Percentiles rank a stretch among this genome's conserved stretches.
phyloP scores from a whole-genome alignment of 2,797 vertebrate species.

The Catharus ustulatus region DNA sequence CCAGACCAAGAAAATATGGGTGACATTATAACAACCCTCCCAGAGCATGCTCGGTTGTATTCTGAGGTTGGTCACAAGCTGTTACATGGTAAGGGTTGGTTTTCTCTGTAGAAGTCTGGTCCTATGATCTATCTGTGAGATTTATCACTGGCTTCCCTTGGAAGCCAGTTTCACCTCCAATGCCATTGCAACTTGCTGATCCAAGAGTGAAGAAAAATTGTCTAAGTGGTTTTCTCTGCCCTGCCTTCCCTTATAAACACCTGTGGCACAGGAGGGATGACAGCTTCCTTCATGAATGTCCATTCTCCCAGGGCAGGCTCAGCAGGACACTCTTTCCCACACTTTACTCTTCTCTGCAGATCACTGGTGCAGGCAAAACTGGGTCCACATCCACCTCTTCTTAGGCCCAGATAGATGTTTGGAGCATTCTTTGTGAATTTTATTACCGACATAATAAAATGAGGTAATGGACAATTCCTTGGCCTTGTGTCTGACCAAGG shows the following conservation, averaged over 20 bases:
- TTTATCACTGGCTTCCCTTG: not conserved
- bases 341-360: not conserved
- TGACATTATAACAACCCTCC: not conserved
- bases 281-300: not conserved
- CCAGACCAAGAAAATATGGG: not conserved
- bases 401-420: not conserved
- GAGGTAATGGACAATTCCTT: not conserved
- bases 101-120: not conserved
- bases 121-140: not conserved
- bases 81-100: not conserved
- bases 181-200: not conserved
- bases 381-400: not conserved
- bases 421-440: not conserved
- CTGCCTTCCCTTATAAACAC: not conserved
- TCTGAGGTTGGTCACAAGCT: not conserved
- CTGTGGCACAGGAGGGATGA: not conserved
- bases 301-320: not conserved
- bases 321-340: not conserved
- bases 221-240: not conserved
- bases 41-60: rapidly evolving
- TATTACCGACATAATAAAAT: not conserved
- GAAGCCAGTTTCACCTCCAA: not conserved
- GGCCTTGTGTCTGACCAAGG: not conserved
- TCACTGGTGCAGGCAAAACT: not conserved
- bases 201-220: not conserved